These are phyloP conservation scores for Iphiclides podalirius DNA, from an alignment of 2,888 invertebrate species.

Conservation along the genomic window DNA sequence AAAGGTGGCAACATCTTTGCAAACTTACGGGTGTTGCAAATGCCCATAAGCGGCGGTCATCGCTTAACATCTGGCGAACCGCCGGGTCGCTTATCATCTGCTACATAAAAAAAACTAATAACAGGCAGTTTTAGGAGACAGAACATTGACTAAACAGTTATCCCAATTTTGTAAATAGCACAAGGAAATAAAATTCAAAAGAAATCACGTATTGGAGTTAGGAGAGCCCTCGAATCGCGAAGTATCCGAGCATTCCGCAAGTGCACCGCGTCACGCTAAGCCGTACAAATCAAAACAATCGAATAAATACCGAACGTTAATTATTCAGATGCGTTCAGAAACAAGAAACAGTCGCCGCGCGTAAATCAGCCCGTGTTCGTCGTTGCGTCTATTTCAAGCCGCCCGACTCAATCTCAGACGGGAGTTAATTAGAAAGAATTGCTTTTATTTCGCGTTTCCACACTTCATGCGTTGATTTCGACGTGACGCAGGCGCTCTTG, in stretches of 20 bases:
- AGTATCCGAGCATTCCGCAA: conserved; percentile 35
- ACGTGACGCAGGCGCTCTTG: conserved; percentile 55
- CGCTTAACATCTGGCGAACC: too few species aligned
- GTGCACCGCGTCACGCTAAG: conserved; percentile 47
- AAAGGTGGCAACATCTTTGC: too few species aligned
- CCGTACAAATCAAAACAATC: conserved; percentile 72
- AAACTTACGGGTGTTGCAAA: too few species aligned
- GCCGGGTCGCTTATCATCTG: too few species aligned
- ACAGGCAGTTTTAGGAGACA: too few species aligned
- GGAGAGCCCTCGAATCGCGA: neutral
- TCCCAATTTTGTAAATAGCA: too few species aligned
- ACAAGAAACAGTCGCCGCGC: conserved; percentile 65
- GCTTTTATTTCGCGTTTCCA: conserved; percentile 77
- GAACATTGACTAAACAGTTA: too few species aligned
- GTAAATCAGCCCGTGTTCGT: conserved; percentile 65
- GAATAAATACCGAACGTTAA: conserved; percentile 71
- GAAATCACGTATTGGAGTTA: conserved; percentile 13
- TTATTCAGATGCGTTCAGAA: conserved; percentile 67
- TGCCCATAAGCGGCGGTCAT: too few species aligned
- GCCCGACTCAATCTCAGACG: conserved; percentile 55
- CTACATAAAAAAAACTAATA: too few species aligned
- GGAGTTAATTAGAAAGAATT: conserved; percentile 78
- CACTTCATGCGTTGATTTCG: conserved; percentile 50
- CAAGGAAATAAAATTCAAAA: conserved; percentile 23
- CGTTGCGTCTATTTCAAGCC: conserved; percentile 61